Evolutionary conservation across 2,113 vertebrate genomes (phyloP).

Genomic region (Atherinomorus stipes): DNA sequence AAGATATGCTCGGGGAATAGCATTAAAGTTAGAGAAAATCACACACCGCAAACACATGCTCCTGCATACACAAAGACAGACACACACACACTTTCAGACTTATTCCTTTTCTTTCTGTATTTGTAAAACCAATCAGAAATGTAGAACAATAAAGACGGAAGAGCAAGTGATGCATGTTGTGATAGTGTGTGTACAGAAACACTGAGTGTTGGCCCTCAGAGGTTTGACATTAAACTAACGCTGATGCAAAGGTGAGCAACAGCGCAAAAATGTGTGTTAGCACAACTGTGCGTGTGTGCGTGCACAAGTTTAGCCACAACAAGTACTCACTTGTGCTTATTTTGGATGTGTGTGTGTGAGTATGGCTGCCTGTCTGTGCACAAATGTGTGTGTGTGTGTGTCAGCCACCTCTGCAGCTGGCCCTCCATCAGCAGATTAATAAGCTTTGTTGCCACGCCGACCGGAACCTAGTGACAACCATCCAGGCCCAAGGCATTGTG

Average conservation of each 20-base stretch:
- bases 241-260: conserved; percentile 52
- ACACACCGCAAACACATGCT: conserved; percentile 66
- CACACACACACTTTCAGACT: conserved; percentile 40
- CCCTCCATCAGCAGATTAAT: conserved; percentile 99
- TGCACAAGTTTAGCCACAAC: conserved; percentile 19
- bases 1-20: conserved; percentile 98
- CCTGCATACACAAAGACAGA: conserved; percentile 35
- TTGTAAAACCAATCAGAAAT: conserved; percentile 89
- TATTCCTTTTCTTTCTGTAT: conserved; percentile 70
- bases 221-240: conserved; percentile 53
- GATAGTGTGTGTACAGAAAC: conserved; percentile 38
- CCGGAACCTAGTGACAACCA: conserved; percentile 99
- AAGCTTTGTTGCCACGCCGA: conserved; percentile 99
- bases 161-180: conserved; percentile 44
- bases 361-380: conserved; percentile 77
- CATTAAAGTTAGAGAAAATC: conserved; percentile 97
- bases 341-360: conserved; percentile 72
- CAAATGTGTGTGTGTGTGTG: conserved; percentile 81
- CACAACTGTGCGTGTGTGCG: conserved; percentile 1
- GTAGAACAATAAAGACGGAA: conserved; percentile 56
- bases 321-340: conserved; percentile 47
- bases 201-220: conserved; percentile 57
- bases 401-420: conserved; percentile 96
- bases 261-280: conserved; percentile 81
- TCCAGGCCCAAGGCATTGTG: conserved; percentile 93